phyloP scores from a whole-genome alignment of 2,797 vertebrate species.

The Gambusia yucatana region DNA sequence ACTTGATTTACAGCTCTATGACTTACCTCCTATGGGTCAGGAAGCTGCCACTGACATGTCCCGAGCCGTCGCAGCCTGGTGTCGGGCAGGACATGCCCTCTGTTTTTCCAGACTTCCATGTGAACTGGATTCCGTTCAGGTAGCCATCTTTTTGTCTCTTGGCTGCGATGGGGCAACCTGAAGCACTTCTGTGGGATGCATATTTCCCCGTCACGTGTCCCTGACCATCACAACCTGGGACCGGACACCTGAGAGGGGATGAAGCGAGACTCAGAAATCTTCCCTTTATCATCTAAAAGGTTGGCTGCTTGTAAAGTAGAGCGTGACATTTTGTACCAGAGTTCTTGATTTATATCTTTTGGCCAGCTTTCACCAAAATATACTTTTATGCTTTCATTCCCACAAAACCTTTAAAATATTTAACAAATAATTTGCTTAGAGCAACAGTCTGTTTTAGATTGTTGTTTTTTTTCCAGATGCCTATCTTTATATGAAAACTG shows the following conservation, averaged over 20 bases:
- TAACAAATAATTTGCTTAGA: not conserved
- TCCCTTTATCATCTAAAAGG: not conserved
- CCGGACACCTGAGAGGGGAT: conserved; percentile 87
- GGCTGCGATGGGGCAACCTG: conserved; percentile 95
- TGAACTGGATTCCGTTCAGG: conserved; percentile 96
- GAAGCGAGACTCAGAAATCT: not conserved
- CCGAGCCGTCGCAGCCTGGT: conserved; percentile 96
- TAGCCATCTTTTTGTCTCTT: conserved; percentile 98
- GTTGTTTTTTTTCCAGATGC: not conserved
- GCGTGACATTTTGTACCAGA: not conserved
- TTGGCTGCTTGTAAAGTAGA: not conserved
- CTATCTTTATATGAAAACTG: conserved; percentile 2
- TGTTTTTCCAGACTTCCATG: conserved; percentile 98
- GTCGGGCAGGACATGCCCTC: conserved; percentile 99
- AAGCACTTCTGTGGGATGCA: conserved; percentile 95
- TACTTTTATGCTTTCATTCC: not conserved
- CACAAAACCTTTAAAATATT: not conserved
- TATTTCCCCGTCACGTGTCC: conserved; percentile 99
- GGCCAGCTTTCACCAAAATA: too few species aligned
- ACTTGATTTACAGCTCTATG: not conserved
- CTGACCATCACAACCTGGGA: conserved; percentile 97
- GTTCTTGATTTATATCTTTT: not conserved
- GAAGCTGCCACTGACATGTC: conserved; percentile 98
- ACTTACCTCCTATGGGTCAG: conserved; percentile 97
- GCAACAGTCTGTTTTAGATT: not conserved